These are phyloP conservation scores for Papilio polyxenes DNA, from an alignment of 1,140 invertebrate species.

Conservation along the genomic window DNA sequence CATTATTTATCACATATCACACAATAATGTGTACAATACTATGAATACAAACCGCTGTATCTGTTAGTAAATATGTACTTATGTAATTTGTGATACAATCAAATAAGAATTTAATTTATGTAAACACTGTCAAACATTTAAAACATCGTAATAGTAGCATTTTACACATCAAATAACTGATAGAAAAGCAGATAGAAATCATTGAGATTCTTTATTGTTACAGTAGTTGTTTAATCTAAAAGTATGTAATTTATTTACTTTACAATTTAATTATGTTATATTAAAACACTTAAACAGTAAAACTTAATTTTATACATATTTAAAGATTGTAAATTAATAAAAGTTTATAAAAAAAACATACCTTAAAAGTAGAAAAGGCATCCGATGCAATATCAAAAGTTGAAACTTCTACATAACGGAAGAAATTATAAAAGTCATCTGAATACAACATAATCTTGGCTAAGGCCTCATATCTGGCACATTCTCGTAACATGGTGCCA, in stretches of 20 bases:
- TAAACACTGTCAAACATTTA: slow-evolving; percentile 11
- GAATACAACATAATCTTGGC: slow-evolving; percentile 99
- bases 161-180: not conserved
- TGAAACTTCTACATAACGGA: slow-evolving; percentile 99
- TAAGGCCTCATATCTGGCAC: slow-evolving; percentile 97
- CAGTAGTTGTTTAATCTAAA: too few relatives aligned
- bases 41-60: slow-evolving; percentile 1
- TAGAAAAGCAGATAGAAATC: not conserved
- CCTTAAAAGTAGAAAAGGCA: slow-evolving; percentile 99
- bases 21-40: slow-evolving; percentile 21
- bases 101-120: slow-evolving; percentile 18
- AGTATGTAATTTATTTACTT: too few relatives aligned
- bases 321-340: not conserved
- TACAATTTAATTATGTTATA: too few relatives aligned
- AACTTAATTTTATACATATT: not conserved
- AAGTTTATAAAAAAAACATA: slow-evolving; percentile 64
- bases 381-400: slow-evolving; percentile 99
- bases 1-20: slow-evolving; percentile 20
- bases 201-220: not conserved
- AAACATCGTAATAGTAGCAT: not conserved
- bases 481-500: slow-evolving; percentile 99
- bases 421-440: slow-evolving; percentile 99
- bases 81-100: slow-evolving; percentile 15
- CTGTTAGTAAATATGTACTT: slow-evolving; percentile 26
- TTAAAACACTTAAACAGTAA: not conserved